Conservation (phyloP, 2,797 vertebrate species). For the Danio aesculapii region DNA sequence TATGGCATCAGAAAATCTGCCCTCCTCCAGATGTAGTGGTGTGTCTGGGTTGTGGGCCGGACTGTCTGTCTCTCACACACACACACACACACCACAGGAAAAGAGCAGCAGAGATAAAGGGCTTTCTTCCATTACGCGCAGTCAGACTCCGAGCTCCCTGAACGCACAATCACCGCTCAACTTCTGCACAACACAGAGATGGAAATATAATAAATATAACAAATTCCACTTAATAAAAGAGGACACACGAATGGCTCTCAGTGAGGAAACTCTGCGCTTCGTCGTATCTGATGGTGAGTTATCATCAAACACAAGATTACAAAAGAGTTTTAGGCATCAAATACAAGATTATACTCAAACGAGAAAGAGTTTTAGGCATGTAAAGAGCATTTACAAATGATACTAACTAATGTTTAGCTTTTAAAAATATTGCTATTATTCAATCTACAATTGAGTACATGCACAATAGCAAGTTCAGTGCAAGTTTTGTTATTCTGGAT, state of each 20-base stretch:
- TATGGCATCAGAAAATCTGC: neutral
- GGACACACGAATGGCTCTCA: slow-evolving; percentile 27
- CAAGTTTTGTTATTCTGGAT: neutral
- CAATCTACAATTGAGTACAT: neutral
- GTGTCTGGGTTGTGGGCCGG: neutral
- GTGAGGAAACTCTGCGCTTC: slow-evolving; percentile 4
- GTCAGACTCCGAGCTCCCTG: neutral
- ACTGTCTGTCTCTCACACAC: neutral
- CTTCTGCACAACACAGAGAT: neutral
- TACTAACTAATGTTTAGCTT: neutral
- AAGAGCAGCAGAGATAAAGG: neutral
- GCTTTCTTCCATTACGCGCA: neutral
- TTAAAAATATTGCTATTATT: neutral
- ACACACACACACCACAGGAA: neutral
- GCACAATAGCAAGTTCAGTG: neutral
- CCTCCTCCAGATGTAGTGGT: neutral
- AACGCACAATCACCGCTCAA: neutral
- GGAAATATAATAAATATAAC: neutral
- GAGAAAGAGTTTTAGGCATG: neutral
- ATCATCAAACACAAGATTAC: neutral
- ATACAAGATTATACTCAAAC: neutral
- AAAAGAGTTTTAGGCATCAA: too few species aligned
- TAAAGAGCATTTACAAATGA: neutral
- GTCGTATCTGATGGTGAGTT: slow-evolving; percentile 27
- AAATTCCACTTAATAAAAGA: neutral